Conservation (phyloP, 2,888 invertebrate genomes). For the Scaptomyza flava region DNA sequence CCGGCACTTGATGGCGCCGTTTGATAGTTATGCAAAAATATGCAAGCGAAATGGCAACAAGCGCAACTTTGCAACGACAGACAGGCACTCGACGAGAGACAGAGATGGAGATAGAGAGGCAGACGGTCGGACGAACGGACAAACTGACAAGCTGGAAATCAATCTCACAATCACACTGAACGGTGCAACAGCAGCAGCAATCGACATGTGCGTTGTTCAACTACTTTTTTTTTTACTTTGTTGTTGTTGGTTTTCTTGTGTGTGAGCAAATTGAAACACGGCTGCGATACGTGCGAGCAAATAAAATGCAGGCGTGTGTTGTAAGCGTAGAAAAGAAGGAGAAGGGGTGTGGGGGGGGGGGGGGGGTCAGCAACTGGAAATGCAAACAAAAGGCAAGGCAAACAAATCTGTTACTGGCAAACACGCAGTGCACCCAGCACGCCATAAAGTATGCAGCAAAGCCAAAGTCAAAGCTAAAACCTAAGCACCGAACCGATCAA, state of each 20-base stretch:
- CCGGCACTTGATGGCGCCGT: constrained; percentile 5
- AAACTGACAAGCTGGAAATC: constrained; percentile 49
- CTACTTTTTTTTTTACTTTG: constrained; percentile 11
- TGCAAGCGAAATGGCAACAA: constrained; percentile 36
- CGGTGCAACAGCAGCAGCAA: constrained; percentile 51
- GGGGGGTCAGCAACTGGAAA: constrained; percentile 4
- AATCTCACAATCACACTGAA: constrained; percentile 53
- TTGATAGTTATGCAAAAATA: constrained; percentile 48
- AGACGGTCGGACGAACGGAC: neutral
- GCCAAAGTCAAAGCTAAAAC: constrained; percentile 24
- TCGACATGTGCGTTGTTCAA: constrained; percentile 65
- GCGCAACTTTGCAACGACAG: constrained; percentile 9
- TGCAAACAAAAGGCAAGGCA: constrained; percentile 61
- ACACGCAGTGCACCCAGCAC: constrained; percentile 62
- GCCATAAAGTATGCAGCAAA: constrained; percentile 72
- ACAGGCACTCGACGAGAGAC: constrained; percentile 6
- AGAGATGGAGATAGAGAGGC: neutral
- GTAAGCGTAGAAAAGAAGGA: neutral
- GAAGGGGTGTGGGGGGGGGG: neutral
- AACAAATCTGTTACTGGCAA: constrained; percentile 72
- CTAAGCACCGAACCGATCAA: constrained; percentile 36
- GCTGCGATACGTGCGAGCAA: constrained; percentile 70
- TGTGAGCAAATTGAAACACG: constrained; percentile 77
- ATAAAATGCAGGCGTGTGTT: constrained; percentile 41
- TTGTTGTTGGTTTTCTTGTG: constrained; percentile 13